A percentile compares a stretch with the other conserved stretches of the same genome.
phyloP scores from a whole-genome alignment of 2,113 vertebrate species.

The Sitta europaea region DNA sequence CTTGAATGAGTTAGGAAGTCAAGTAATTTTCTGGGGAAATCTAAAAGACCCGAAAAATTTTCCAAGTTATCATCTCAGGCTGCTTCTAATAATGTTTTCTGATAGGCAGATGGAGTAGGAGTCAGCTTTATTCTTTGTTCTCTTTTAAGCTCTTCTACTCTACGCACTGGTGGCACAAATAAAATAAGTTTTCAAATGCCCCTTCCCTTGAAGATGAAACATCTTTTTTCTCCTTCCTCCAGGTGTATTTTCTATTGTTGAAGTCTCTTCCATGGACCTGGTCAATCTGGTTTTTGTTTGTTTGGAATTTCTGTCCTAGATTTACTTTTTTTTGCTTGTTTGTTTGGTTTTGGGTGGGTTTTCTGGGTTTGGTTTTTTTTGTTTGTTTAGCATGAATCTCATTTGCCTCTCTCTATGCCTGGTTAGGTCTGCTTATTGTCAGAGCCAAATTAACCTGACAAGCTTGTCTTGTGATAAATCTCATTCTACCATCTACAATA shows the following conservation, averaged over 20 bases:
- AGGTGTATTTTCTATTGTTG: neutral
- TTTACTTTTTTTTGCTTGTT: neutral
- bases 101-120: neutral
- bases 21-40: neutral
- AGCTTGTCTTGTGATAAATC: neutral
- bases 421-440: neutral
- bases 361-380: neutral
- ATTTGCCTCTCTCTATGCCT: neutral
- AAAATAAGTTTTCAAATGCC: neutral
- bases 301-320: neutral
- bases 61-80: neutral
- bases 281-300: accelerated
- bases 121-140: neutral
- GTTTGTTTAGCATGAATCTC: neutral
- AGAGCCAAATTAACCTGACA: neutral
- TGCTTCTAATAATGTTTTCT: neutral
- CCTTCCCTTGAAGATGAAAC: accelerated
- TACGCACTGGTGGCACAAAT: neutral
- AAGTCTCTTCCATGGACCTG: neutral
- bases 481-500: neutral
- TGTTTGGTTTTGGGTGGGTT: neutral
- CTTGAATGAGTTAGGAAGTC: neutral
- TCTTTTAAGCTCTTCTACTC: neutral
- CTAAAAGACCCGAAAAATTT: neutral
- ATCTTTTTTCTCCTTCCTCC: neutral